phyloP scores from a whole-genome alignment of 2,797 vertebrate genomes.

The Sebastiscus albofasciatus region DNA sequence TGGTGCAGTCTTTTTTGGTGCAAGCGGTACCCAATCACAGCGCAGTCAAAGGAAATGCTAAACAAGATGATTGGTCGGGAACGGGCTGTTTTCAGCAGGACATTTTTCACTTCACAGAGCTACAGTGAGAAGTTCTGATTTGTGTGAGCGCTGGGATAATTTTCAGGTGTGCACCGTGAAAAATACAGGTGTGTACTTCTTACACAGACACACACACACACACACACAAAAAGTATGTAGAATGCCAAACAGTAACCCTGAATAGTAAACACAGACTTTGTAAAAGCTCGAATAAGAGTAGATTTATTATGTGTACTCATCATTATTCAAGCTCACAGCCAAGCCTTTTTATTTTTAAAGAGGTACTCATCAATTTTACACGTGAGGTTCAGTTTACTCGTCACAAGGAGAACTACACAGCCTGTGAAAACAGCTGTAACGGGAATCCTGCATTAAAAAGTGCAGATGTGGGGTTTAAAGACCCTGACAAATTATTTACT shows the following conservation, averaged over 20 bases:
- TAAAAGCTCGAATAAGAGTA: neutral
- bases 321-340: neutral
- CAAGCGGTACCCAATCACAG: conserved; percentile 36
- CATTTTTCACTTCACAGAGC: conserved; percentile 47
- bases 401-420: neutral
- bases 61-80: conserved; percentile 44
- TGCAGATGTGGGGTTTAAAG: neutral
- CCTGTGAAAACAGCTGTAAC: neutral
- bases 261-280: conserved; percentile 1
- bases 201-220: neutral
- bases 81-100: conserved; percentile 16
- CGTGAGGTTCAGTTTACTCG: neutral
- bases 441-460: neutral
- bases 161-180: conserved; percentile 32
- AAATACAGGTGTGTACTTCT: conserved; percentile 14
- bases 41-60: conserved; percentile 54
- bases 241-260: neutral
- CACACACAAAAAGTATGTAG: neutral
- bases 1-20: conserved; percentile 38
- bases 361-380: neutral
- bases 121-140: conserved; percentile 26
- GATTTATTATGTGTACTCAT: neutral
- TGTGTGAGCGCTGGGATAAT: neutral
- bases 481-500: neutral
- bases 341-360: neutral